Conservation (phyloP, 2,797 vertebrate species). For the Coreius guichenoti region DNA sequence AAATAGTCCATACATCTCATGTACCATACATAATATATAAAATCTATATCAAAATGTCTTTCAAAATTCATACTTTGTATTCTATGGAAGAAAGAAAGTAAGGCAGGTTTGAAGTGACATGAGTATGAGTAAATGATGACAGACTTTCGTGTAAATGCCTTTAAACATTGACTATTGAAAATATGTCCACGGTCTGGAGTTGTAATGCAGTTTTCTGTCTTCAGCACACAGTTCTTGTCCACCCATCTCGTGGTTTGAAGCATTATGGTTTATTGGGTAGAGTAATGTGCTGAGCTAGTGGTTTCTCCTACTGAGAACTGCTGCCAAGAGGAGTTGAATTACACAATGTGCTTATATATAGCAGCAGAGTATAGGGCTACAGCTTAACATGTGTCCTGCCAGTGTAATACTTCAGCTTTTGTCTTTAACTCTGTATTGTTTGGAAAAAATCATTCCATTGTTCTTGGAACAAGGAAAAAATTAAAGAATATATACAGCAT, state of each 20-base stretch:
- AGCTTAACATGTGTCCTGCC: not conserved
- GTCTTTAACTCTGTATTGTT: conserved; percentile 2
- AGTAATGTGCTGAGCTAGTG: conserved; percentile 81
- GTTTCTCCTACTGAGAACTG: conserved; percentile 72
- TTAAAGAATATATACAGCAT: not conserved
- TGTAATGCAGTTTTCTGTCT: conserved; percentile 41
- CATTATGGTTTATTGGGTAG: conserved; percentile 80
- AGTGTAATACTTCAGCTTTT: not conserved
- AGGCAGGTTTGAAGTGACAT: not conserved
- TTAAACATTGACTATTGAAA: conserved; percentile 30
- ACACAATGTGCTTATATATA: conserved; percentile 67
- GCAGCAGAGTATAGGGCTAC: conserved; percentile 46
- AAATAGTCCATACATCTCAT: not conserved
- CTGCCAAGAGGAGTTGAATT: conserved; percentile 75
- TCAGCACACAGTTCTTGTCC: conserved; percentile 71
- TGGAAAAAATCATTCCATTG: not conserved
- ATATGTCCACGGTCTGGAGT: conserved; percentile 62
- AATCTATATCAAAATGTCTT: not conserved
- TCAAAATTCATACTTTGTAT: not conserved
- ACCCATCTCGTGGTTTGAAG: conserved; percentile 77
- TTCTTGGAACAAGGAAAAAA: not conserved
- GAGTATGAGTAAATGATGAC: conserved; percentile 7
- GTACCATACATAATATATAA: not conserved
- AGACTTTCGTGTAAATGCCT: not conserved
- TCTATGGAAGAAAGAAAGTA: not conserved